These are phyloP conservation scores for Tachystola acroxantha DNA, from an alignment of 2,888 invertebrate genomes.

Conservation along the genomic window DNA sequence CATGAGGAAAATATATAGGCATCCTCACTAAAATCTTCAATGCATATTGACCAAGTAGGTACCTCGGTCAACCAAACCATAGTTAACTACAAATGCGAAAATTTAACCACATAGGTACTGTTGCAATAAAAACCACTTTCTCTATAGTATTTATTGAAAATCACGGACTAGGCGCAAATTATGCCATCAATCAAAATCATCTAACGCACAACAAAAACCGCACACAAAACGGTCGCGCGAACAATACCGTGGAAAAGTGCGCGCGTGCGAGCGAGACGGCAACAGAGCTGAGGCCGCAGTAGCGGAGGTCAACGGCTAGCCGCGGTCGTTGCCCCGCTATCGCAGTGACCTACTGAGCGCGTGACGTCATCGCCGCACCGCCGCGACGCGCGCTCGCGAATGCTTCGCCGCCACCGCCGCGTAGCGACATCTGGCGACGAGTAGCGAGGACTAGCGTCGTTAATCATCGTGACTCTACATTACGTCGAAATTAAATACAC, in stretches of 20 bases:
- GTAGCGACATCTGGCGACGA: constrained; percentile 66
- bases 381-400: constrained; percentile 54
- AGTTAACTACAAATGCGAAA: too few species aligned
- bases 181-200: background rate
- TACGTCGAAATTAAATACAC: too few species aligned
- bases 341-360: constrained; percentile 79
- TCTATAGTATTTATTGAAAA: background rate
- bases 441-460: constrained; percentile 29
- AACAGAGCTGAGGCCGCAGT: constrained; percentile 51
- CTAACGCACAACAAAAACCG: constrained; percentile 40
- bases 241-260: constrained; percentile 56
- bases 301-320: constrained; percentile 79
- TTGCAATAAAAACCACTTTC: background rate
- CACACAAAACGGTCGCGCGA: constrained; percentile 48
- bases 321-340: constrained; percentile 79
- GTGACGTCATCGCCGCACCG: constrained; percentile 75
- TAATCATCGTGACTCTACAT: too few species aligned
- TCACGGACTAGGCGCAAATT: background rate
- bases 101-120: too few species aligned
- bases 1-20: too few species aligned
- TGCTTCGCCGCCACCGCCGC: constrained; percentile 46
- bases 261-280: constrained; percentile 55
- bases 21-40: too few species aligned
- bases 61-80: too few species aligned
- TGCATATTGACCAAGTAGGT: too few species aligned